Conservation (phyloP, 1,140 invertebrate species). For the Philotrypesis tridentata region DNA sequence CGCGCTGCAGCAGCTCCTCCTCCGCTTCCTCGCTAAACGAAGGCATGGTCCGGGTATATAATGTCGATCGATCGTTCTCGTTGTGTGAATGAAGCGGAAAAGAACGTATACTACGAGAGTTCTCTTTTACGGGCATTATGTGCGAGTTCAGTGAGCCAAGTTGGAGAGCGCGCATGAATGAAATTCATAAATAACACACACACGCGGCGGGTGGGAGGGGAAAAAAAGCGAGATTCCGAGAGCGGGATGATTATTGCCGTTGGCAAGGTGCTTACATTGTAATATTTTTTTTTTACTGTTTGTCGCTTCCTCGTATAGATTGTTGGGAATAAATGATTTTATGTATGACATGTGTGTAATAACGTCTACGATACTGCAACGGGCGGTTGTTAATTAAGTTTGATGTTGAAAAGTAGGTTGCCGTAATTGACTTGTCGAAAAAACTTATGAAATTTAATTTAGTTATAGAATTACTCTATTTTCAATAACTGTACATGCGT, state of each 20-base stretch:
- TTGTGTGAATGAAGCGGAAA: conserved; percentile 9
- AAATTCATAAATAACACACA: conserved; percentile 29
- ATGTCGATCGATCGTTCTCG: conserved; percentile 11
- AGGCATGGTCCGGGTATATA: not conserved
- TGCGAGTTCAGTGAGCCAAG: not conserved
- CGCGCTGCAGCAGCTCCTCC: not conserved
- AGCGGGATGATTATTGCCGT: not conserved
- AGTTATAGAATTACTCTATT: too few species aligned
- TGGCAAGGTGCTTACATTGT: not conserved
- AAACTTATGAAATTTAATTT: too few species aligned
- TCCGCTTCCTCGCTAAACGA: conserved; percentile 25
- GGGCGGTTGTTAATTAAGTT: too few species aligned
- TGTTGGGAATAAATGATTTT: too few species aligned
- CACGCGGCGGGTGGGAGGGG: too few species aligned
- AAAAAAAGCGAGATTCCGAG: not conserved
- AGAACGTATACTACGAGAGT: not conserved
- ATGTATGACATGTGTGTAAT: too few species aligned
- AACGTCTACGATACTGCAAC: too few species aligned
- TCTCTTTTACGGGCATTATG: not conserved
- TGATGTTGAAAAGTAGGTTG: too few species aligned
- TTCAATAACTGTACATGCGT: too few species aligned
- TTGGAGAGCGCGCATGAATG: conserved; percentile 8
- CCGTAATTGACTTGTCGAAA: too few species aligned
- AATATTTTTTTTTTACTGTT: not conserved
- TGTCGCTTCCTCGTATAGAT: not conserved